A percentile compares a stretch with the other conserved stretches of the same genome.
Evolutionary conservation across 2,113 vertebrate genomes (phyloP).

Genomic region (Atrichornis clamosus): DNA sequence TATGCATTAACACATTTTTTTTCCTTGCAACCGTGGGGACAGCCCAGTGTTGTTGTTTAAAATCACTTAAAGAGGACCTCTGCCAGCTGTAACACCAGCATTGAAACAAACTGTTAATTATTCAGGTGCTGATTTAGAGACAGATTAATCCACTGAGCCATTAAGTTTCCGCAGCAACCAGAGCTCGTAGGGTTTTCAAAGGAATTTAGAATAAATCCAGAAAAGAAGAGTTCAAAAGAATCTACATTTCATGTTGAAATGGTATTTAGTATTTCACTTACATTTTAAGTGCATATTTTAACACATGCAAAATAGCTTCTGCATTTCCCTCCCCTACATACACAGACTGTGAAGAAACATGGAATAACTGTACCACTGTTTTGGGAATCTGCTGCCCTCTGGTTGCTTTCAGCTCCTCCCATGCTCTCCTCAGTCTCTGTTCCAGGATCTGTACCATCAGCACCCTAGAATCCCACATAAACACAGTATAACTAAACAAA

Average conservation of each 20-base stretch:
- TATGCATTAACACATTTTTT: background rate
- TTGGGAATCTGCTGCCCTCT: slow-evolving; percentile 89
- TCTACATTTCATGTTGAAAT: background rate
- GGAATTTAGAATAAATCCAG: background rate
- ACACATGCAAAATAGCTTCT: background rate
- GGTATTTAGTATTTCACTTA: background rate
- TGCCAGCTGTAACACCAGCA: background rate
- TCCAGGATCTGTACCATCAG: slow-evolving; percentile 89
- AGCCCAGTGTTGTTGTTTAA: background rate
- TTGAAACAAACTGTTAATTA: background rate
- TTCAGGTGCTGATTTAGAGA: background rate
- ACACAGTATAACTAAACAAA: background rate
- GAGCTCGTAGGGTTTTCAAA: background rate
- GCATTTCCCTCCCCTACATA: background rate
- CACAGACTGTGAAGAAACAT: background rate
- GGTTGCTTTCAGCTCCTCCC: slow-evolving; percentile 87
- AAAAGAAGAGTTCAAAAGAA: background rate
- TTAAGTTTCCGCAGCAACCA: background rate
- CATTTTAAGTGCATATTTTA: background rate
- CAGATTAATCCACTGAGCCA: background rate
- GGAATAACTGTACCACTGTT: slow-evolving; percentile 79
- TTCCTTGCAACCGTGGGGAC: background rate
- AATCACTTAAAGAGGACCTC: background rate
- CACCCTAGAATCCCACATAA: slow-evolving; percentile 74
- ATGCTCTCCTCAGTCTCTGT: slow-evolving; percentile 96